Percentiles rank a stretch among this genome's conserved stretches.
These are phyloP conservation scores for Notodonta dromedarius DNA, from an alignment of 2,888 invertebrate genomes.

Conservation along the genomic window DNA sequence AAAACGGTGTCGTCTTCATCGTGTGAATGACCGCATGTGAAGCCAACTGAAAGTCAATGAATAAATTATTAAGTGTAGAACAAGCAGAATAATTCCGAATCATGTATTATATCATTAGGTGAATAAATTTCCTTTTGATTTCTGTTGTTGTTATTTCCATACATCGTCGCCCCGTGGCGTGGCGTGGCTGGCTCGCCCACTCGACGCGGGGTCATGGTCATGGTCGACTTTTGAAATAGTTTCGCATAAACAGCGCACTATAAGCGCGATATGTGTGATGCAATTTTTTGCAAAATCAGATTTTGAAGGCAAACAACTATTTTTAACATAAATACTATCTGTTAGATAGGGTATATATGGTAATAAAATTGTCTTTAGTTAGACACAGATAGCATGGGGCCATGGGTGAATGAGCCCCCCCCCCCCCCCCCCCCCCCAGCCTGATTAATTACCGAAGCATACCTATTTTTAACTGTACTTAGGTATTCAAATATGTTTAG, in stretches of 20 bases:
- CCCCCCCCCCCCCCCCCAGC: too few species aligned
- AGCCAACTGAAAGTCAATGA: background rate
- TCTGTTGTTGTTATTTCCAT: constrained; percentile 1
- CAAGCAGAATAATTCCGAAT: constrained; percentile 9
- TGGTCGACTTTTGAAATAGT: background rate
- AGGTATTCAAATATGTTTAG: too few species aligned
- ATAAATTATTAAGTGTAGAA: background rate
- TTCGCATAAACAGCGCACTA: background rate
- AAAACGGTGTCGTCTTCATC: too few species aligned
- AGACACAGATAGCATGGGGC: too few species aligned
- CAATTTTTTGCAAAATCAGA: background rate
- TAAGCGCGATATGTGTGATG: background rate
- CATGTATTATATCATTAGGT: constrained; percentile 31
- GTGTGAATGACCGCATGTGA: too few species aligned
- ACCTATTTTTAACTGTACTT: too few species aligned
- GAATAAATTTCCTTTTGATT: constrained; percentile 24
- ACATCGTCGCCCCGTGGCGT: background rate
- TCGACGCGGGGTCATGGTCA: background rate
- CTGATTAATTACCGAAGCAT: too few species aligned
- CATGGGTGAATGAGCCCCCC: too few species aligned
- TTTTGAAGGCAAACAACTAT: too few species aligned
- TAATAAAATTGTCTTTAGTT: too few species aligned
- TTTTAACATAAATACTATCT: too few species aligned
- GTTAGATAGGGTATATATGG: too few species aligned
- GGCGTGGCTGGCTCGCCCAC: background rate